Evolutionary conservation across 2,888 invertebrate genomes (phyloP).

Genomic region (Crepidodera aurea): DNA sequence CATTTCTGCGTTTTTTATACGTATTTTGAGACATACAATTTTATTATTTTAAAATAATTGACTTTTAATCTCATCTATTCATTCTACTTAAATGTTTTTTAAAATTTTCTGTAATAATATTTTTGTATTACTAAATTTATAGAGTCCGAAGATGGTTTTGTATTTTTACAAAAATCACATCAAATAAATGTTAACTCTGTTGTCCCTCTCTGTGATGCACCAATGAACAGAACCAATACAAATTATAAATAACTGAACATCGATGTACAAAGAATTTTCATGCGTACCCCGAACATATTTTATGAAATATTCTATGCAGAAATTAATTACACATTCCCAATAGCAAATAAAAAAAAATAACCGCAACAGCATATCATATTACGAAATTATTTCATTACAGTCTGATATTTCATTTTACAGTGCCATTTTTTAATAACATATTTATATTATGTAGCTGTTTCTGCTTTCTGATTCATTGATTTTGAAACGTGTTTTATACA

Average conservation of each 20-base stretch:
- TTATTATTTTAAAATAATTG: too few species aligned
- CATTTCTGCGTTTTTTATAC: too few species aligned
- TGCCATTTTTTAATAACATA: not conserved
- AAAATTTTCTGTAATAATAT: too few species aligned
- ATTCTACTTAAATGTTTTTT: too few species aligned
- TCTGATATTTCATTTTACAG: conserved; percentile 24
- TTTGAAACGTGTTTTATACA: not conserved
- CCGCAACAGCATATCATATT: conserved; percentile 24
- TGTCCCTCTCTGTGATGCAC: too few species aligned
- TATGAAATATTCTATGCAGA: conserved; percentile 14
- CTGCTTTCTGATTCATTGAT: not conserved
- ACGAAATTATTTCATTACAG: conserved; percentile 24
- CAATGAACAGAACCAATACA: too few species aligned
- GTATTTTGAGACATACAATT: too few species aligned
- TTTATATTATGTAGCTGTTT: not conserved
- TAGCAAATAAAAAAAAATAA: conserved; percentile 7
- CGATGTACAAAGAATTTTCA: not conserved
- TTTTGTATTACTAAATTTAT: too few species aligned
- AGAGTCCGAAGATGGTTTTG: too few species aligned
- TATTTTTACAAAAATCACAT: too few species aligned
- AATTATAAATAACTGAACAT: not conserved
- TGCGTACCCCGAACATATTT: not conserved
- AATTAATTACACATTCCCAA: conserved; percentile 22
- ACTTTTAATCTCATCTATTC: too few species aligned
- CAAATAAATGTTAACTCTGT: too few species aligned